A percentile compares a stretch with the other conserved stretches of the same genome.
Evolutionary conservation across 1,140 invertebrate species (phyloP).

Genomic region (Myzus persicae): DNA sequence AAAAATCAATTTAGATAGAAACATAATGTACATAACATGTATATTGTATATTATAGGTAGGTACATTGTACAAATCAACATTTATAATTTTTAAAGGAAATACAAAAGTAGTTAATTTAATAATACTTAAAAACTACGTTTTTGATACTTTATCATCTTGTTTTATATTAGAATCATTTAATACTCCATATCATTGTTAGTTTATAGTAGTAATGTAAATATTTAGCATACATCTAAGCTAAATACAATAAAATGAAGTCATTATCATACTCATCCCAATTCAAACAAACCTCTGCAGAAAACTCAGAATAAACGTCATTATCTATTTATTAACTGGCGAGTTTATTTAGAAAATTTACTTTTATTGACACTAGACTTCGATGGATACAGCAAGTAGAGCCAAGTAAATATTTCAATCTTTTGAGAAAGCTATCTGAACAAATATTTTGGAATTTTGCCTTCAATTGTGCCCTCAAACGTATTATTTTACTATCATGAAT

Average conservation of each 20-base stretch:
- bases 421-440: not conserved
- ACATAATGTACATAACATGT: not conserved
- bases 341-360: not conserved
- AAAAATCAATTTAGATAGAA: no score
- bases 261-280: not conserved
- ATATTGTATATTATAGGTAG: no score
- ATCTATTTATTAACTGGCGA: not conserved
- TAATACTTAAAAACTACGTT: not conserved
- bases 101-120: not conserved
- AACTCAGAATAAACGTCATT: not conserved
- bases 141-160: not conserved
- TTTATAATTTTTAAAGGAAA: not conserved
- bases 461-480: not conserved
- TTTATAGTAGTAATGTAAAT: not conserved
- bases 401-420: not conserved
- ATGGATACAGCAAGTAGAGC: not conserved
- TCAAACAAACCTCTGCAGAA: slow-evolving; percentile 7
- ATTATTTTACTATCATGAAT: not conserved
- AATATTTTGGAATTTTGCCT: not conserved
- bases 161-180: not conserved
- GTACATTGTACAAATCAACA: not conserved
- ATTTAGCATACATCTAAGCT: not conserved
- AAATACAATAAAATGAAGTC: not conserved
- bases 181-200: not conserved
- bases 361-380: not conserved